Evolutionary conservation across 23 tunicate genomes (phyloP).

Genomic region (Botrylloides violaceus): DNA sequence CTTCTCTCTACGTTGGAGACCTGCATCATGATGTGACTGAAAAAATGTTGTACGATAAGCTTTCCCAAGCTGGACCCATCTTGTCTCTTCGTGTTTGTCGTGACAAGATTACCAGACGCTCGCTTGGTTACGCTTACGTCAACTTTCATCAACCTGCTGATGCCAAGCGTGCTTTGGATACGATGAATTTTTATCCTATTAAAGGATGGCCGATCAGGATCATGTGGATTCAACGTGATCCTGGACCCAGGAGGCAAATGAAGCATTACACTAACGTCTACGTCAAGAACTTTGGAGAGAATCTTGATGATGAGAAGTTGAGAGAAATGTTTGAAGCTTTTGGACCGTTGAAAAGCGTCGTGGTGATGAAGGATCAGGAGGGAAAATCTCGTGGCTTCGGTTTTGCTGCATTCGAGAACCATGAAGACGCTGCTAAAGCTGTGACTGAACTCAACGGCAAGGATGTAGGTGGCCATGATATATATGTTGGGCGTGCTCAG

Average conservation of each 20-base stretch:
- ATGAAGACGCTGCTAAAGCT: conserved; percentile 88
- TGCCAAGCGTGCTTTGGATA: conserved; percentile 98
- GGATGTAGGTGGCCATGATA: conserved; percentile 54
- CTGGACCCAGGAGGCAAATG: conserved; percentile 81
- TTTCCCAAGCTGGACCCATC: conserved; percentile 96
- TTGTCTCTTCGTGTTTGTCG: conserved; percentile 98
- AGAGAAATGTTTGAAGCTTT: conserved; percentile 48
- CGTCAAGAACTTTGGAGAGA: conserved; percentile 89
- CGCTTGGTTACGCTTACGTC: conserved; percentile 97
- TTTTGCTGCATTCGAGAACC: conserved; percentile 82
- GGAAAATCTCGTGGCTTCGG: conserved; percentile 89
- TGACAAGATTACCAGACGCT: conserved; percentile 90
- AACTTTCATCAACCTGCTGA: conserved; percentile 99
- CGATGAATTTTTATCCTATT: conserved; percentile 94
- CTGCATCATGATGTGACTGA: conserved; percentile 98
- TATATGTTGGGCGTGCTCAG: conserved; percentile 98
- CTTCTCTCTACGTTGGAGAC: conserved; percentile 94
- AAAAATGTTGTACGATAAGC: conserved; percentile 97
- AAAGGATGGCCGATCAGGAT: conserved; percentile 91
- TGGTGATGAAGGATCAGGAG: conserved; percentile 69
- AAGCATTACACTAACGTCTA: conserved; percentile 85
- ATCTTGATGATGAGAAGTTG: conserved; percentile 53
- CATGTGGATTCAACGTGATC: conserved; percentile 99
- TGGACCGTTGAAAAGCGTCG: conserved; percentile 67
- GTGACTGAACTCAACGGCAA: conserved; percentile 67